phyloP scores from a whole-genome alignment of 2,797 vertebrate genomes.

The Anabas testudineus region DNA sequence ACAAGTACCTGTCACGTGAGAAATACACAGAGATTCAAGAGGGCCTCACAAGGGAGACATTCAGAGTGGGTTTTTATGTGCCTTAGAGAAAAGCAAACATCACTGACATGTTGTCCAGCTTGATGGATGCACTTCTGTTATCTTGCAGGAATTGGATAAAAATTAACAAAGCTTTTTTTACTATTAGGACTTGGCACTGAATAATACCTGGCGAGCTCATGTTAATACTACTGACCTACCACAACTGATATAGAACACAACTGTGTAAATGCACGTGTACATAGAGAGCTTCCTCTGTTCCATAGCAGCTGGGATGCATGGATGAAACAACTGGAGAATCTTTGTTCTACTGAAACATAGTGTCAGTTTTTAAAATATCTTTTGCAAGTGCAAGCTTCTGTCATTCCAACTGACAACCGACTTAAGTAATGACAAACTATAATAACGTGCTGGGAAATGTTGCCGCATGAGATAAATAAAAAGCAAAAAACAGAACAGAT shows the following conservation, averaged over 20 bases:
- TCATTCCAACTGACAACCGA: too few relatives aligned
- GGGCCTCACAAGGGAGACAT: conserved; percentile 31
- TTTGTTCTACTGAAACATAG: too few relatives aligned
- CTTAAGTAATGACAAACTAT: not conserved
- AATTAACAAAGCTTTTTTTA: conserved; percentile 6
- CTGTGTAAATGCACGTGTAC: conserved; percentile 19
- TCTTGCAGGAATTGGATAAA: conserved; percentile 15
- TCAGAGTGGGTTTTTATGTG: conserved; percentile 13
- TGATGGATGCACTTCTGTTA: conserved; percentile 11
- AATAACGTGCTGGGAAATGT: too few relatives aligned
- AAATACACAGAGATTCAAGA: conserved; percentile 46
- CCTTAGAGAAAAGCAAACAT: conserved; percentile 45
- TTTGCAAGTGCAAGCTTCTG: too few relatives aligned
- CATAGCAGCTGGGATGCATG: not conserved
- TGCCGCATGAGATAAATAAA: too few relatives aligned
- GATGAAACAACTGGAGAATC: not conserved
- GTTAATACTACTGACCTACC: conserved; percentile 33
- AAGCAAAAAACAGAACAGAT: too few relatives aligned
- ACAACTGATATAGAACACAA: conserved; percentile 39
- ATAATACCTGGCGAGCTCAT: conserved; percentile 27
- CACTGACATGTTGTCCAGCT: conserved; percentile 39
- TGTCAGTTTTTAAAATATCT: too few relatives aligned
- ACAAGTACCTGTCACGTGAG: conserved; percentile 81
- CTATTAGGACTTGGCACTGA: conserved; percentile 33
- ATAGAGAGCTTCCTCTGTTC: not conserved